Conservation (phyloP, 2,113 vertebrate genomes). For the Catharus fuscescens region DNA sequence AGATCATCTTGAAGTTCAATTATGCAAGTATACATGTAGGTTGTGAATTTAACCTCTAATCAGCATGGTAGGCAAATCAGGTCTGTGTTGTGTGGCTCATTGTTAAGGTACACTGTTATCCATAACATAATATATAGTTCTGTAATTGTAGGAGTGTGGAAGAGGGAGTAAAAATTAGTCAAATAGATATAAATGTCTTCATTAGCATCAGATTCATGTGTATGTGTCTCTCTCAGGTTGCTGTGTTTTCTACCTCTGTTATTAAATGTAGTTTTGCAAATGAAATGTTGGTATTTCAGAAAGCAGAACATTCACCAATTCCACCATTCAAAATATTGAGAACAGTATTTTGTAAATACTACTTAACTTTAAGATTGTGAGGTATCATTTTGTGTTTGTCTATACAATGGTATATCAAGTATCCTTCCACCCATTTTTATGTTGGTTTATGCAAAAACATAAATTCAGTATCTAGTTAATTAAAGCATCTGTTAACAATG, state of each 20-base stretch:
- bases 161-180: neutral
- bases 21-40: rapidly evolving
- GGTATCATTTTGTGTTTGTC: neutral
- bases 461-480: neutral
- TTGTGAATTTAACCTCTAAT: neutral
- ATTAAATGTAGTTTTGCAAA: neutral
- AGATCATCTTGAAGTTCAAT: neutral
- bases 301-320: neutral
- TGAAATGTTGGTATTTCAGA: neutral
- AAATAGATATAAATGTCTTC: neutral
- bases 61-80: neutral
- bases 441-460: neutral
- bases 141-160: neutral
- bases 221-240: neutral
- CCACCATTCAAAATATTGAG: neutral
- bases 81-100: neutral
- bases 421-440: neutral
- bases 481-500: neutral
- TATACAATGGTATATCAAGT: neutral
- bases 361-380: neutral
- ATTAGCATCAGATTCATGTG: neutral
- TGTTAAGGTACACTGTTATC: neutral
- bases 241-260: neutral
- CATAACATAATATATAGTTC: neutral
- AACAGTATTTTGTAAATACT: neutral